These are phyloP conservation scores for Pelecanus crispus DNA, from an alignment of 2,113 vertebrate species.

Conservation along the genomic window DNA sequence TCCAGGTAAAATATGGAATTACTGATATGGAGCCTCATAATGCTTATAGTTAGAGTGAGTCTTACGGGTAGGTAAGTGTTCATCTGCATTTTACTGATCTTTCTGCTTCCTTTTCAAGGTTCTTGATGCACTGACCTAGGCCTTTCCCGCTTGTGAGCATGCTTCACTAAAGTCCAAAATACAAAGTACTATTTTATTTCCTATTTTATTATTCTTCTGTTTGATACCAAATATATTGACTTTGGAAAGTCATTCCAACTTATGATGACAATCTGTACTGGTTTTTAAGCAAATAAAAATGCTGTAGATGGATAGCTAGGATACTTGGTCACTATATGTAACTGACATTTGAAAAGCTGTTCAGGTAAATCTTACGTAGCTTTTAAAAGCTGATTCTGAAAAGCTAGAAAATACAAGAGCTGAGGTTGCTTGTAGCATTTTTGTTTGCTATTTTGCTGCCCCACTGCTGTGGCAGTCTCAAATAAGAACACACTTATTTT, in stretches of 20 bases:
- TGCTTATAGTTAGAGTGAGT: background rate
- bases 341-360: background rate
- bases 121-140: background rate
- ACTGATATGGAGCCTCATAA: background rate
- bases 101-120: background rate
- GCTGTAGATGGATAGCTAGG: background rate
- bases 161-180: background rate
- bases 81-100: background rate
- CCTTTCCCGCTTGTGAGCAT: background rate
- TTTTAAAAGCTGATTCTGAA: background rate
- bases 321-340: background rate
- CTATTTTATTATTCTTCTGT: background rate
- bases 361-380: background rate
- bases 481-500: background rate
- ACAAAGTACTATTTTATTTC: background rate
- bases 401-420: background rate
- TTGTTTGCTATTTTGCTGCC: background rate
- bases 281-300: background rate
- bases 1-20: background rate
- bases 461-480: background rate
- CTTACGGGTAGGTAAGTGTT: background rate
- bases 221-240: background rate
- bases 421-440: background rate
- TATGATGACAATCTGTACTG: background rate
- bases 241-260: background rate